Conservation (phyloP, 2,113 vertebrate species). For the Cariama cristata region DNA sequence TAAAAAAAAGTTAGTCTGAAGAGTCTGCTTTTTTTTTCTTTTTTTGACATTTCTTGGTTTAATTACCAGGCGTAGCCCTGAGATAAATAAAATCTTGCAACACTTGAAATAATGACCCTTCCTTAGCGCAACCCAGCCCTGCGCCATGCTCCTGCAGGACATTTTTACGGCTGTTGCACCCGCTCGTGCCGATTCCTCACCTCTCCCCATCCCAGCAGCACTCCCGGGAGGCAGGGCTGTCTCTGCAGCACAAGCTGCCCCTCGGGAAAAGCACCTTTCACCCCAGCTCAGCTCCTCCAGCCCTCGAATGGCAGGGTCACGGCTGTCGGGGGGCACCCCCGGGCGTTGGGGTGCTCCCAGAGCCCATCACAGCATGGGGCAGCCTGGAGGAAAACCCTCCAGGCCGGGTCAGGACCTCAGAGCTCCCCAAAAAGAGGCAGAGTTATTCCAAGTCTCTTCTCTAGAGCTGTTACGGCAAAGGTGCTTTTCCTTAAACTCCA, state of each 20-base stretch:
- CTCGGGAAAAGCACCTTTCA: background rate
- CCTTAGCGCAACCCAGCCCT: too few relatives aligned
- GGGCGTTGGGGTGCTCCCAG: fast-evolving
- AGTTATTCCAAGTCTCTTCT: background rate
- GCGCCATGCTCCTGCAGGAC: background rate
- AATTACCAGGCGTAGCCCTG: fast-evolving
- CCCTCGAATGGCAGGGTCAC: fast-evolving
- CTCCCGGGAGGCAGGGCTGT: background rate
- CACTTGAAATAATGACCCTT: background rate
- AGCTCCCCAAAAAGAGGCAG: background rate
- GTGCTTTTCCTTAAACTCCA: background rate
- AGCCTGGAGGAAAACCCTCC: background rate
- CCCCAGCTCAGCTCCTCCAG: background rate
- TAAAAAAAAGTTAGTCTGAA: background rate
- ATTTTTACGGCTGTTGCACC: background rate
- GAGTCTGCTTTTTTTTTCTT: background rate
- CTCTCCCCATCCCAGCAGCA: background rate
- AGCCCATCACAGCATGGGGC: fast-evolving
- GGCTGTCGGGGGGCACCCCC: fast-evolving
- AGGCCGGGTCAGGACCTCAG: background rate
- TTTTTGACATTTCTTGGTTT: background rate
- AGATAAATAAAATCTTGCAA: background rate
- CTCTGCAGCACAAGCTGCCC: background rate
- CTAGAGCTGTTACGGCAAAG: background rate
- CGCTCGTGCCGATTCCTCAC: fast-evolving